A percentile compares a stretch with the other conserved stretches of the same genome.
Conservation (phyloP, 2,797 vertebrate genomes). For the Cercopithecus diana region DNA sequence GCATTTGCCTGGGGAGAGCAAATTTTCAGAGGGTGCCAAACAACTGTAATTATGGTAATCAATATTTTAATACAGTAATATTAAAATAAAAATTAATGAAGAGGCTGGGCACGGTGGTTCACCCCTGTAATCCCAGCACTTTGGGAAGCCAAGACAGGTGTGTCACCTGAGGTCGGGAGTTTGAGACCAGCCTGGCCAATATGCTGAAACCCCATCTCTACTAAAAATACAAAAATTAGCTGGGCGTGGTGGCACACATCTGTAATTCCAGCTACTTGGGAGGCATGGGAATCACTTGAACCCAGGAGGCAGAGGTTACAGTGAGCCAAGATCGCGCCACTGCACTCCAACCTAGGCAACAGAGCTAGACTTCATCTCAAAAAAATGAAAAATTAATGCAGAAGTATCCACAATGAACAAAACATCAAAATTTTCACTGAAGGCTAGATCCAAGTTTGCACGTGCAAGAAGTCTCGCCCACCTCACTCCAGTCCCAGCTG, state of each 20-base stretch:
- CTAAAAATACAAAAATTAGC: background rate
- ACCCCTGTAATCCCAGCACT: background rate
- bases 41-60: background rate
- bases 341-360: background rate
- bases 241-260: background rate
- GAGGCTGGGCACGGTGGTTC: background rate
- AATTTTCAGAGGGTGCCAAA: background rate
- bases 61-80: background rate
- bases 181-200: background rate
- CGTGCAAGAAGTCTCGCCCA: background rate
- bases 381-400: background rate
- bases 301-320: background rate
- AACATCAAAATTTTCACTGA: background rate
- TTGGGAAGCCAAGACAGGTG: background rate
- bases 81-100: background rate
- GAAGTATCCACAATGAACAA: background rate
- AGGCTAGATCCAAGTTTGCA: background rate
- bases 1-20: background rate
- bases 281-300: background rate
- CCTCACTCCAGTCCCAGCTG: background rate
- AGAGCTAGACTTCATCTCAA: background rate
- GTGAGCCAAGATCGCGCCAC: accelerated
- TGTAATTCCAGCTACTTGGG: background rate
- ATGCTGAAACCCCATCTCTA: background rate
- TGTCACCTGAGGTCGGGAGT: background rate